Conservation (phyloP, 2,113 vertebrate genomes). For the Morone chrysops region DNA sequence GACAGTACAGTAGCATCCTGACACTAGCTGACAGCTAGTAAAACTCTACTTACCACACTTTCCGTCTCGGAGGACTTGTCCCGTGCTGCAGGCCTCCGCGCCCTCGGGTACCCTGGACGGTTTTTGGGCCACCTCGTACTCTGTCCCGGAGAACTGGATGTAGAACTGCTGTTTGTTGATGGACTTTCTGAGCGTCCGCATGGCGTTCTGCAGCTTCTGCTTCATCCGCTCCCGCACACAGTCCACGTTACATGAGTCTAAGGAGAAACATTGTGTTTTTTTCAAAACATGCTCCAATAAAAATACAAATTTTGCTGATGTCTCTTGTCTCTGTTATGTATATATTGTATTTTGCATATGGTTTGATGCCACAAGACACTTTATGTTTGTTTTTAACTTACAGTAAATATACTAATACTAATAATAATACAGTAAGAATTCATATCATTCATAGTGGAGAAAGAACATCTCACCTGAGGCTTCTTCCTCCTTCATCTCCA, state of each 20-base stretch:
- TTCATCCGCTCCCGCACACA: conserved; percentile 91
- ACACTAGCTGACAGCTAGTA: not conserved
- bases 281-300: not conserved
- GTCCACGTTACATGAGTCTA: conserved; percentile 91
- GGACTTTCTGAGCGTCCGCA: conserved; percentile 94
- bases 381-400: not conserved
- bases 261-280: conserved; percentile 15
- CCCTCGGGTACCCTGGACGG: conserved; percentile 85
- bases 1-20: not conserved
- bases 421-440: not conserved
- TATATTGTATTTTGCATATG: not conserved
- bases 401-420: too few species aligned
- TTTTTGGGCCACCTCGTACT: conserved; percentile 94
- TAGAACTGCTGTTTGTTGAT: conserved; percentile 96
- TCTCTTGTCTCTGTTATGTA: not conserved
- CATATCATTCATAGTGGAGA: too few species aligned
- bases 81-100: conserved; percentile 87
- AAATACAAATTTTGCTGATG: not conserved
- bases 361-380: not conserved
- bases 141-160: conserved; percentile 93
- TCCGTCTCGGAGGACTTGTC: conserved; percentile 89
- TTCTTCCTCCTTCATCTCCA: conserved; percentile 93
- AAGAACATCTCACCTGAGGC: conserved; percentile 85
- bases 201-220: conserved; percentile 92
- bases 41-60: conserved; percentile 87